These are phyloP conservation scores for Hyposoter didymator DNA, from an alignment of 2,888 invertebrate genomes.

Conservation along the genomic window DNA sequence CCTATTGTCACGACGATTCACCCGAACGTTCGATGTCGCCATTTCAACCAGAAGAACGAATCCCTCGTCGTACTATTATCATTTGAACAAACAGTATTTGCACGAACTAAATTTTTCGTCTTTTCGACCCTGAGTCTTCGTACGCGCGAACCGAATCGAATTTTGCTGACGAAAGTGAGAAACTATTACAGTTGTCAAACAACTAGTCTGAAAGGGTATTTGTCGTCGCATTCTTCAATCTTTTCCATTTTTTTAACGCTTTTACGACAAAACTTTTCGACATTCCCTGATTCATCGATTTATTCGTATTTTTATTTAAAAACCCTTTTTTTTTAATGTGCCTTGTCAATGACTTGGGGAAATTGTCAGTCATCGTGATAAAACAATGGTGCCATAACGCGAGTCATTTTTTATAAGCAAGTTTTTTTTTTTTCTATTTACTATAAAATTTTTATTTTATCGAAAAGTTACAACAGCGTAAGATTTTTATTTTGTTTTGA, in stretches of 20 bases:
- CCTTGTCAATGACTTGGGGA: not conserved
- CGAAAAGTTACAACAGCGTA: not conserved
- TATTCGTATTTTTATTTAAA: not conserved
- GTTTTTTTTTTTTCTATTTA: not conserved
- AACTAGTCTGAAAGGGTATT: conserved; percentile 47
- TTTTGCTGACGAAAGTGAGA: conserved; percentile 12
- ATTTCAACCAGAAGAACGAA: not conserved
- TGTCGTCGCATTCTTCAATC: not conserved
- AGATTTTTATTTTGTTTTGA: not conserved
- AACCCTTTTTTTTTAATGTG: not conserved
- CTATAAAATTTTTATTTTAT: not conserved
- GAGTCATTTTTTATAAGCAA: not conserved
- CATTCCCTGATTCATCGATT: not conserved
- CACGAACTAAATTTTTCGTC: too few relatives aligned
- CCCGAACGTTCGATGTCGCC: not conserved
- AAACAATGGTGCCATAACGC: not conserved
- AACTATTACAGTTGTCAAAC: conserved; percentile 39
- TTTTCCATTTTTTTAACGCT: conserved; percentile 6
- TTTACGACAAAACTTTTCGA: not conserved
- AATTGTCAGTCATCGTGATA: not conserved
- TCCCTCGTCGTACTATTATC: not conserved
- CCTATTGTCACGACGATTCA: conserved; percentile 12
- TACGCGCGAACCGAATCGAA: conserved; percentile 13
- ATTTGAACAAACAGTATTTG: conserved; percentile 10
- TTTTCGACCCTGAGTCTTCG: not conserved